Evolutionary conservation across 2,113 vertebrate species (phyloP).

Genomic region (Rattus rattus): DNA sequence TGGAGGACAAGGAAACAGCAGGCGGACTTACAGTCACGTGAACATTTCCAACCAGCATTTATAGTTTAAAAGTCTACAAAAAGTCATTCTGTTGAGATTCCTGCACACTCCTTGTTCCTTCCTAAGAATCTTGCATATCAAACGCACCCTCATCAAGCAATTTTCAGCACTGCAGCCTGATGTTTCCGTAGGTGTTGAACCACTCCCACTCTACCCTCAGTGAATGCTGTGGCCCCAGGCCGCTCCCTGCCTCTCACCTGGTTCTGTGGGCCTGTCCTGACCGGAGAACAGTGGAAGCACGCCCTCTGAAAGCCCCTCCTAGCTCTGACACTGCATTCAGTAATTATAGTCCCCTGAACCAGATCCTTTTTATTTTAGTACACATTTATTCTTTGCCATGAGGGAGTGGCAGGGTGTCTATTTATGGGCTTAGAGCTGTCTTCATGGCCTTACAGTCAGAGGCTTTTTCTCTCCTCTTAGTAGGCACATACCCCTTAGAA

Average conservation of each 20-base stretch:
- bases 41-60: slow-evolving; percentile 1
- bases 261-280: neutral
- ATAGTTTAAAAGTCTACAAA: neutral
- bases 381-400: neutral
- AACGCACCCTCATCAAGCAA: neutral
- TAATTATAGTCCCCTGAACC: slow-evolving; percentile 15
- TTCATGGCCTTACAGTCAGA: slow-evolving; percentile 5
- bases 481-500: neutral
- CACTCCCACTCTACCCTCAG: neutral
- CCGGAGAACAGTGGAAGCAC: neutral
- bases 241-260: neutral
- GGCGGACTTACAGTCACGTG: neutral
- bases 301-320: neutral
- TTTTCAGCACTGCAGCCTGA: neutral
- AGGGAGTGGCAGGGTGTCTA: neutral
- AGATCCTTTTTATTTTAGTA: neutral
- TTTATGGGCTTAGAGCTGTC: slow-evolving; percentile 35
- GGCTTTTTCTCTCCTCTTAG: neutral
- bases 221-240: neutral
- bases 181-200: neutral
- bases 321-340: neutral
- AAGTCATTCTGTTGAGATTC: neutral
- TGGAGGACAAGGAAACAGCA: neutral
- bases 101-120: slow-evolving; percentile 41
- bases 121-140: neutral